Base-by-base conservation (phyloP, 2,113 vertebrate genomes). In the Brachypodius melanocephalos region DNA sequence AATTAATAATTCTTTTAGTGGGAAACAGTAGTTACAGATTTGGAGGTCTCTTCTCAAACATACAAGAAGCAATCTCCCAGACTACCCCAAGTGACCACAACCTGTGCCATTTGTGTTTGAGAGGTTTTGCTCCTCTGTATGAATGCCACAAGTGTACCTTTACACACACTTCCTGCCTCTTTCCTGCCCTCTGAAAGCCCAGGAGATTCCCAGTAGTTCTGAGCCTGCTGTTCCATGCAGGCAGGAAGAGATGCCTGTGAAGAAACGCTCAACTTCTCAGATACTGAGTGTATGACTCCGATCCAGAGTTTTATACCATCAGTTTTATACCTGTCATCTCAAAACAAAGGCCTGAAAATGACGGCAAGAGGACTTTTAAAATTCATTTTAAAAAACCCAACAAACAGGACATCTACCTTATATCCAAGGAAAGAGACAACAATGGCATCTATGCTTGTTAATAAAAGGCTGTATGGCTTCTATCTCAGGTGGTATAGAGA, bases 231-330 rank as follows among this genome's bases (percentile, higher is more conserved):
- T 59, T 94, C 21, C 5, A 4, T 28, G 14, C 0, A 0, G 10
- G 24, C 11, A 67, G 65, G 38, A 92, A 45, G n/a, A 90, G 21
- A 46, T 1, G 4, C 29, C 22, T 54, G 29, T 32, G 72, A 75
- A 68, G 63, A 85, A 90, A 79, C 22, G 76, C 15, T 54, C 38
- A 85, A 0, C 46, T 72, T 83, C 14, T 40, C 24, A 72, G 71
- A 86, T 83, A 75, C 3, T 1, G 3, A 84, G 25, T 12, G 5
- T 16, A 43, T n/a, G 40, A n/a, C 40, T 79, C 32, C 0, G 0
- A 55, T 42, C 6, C 58, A 63, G 54, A 72, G 25, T n/a, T n/a
- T n/a, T n/a, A n/a, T 3, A 63, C 1, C 36, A 40, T 9, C 57
- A 42, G 29, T 29, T 8, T 61, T 66, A 57, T 8, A 36, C 1